Percentiles rank a stretch among this genome's conserved stretches.
phyloP scores from a whole-genome alignment of 2,888 invertebrate species.

The Allacma fusca region DNA sequence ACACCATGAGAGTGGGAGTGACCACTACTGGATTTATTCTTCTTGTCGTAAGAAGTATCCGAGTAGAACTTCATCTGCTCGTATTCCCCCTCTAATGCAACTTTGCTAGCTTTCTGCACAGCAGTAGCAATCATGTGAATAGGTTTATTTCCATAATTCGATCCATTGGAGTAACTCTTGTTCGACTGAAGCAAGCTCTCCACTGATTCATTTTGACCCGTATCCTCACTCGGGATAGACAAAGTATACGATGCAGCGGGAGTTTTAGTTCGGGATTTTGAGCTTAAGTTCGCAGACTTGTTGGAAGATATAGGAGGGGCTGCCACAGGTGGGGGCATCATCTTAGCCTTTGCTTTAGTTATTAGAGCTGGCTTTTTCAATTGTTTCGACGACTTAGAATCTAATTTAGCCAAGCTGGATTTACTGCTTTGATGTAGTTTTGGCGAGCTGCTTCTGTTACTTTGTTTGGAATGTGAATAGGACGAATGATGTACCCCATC shows the following conservation, averaged over 20 bases:
- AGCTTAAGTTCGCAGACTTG: neutral
- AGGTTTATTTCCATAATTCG: constrained; percentile 44
- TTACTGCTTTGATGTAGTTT: constrained; percentile 23
- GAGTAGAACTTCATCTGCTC: constrained; percentile 52
- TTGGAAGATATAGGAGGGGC: neutral
- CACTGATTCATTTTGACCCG: constrained; percentile 56
- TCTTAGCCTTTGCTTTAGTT: constrained; percentile 42
- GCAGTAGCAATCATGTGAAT: constrained; percentile 57
- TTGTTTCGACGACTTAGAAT: constrained; percentile 46
- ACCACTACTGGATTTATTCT: neutral
- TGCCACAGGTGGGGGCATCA: constrained; percentile 30
- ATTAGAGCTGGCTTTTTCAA: constrained; percentile 45
- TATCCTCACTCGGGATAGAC: constrained; percentile 57
- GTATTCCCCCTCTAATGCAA: constrained; percentile 46
- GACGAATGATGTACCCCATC: constrained; percentile 24
- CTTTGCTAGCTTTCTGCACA: constrained; percentile 39
- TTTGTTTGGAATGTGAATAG: constrained; percentile 31
- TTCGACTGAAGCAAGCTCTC: constrained; percentile 51
- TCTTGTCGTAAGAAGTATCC: constrained; percentile 42
- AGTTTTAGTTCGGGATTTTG: neutral
- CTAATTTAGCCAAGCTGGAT: constrained; percentile 24
- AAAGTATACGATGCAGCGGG: constrained; percentile 52
- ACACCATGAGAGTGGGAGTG: neutral
- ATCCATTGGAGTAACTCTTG: constrained; percentile 24
- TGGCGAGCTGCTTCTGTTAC: neutral